Percentiles rank a stretch among this genome's conserved stretches.
phyloP scores from a whole-genome alignment of 1,140 invertebrate genomes.

The Trachymyrmex septentrionalis region DNA sequence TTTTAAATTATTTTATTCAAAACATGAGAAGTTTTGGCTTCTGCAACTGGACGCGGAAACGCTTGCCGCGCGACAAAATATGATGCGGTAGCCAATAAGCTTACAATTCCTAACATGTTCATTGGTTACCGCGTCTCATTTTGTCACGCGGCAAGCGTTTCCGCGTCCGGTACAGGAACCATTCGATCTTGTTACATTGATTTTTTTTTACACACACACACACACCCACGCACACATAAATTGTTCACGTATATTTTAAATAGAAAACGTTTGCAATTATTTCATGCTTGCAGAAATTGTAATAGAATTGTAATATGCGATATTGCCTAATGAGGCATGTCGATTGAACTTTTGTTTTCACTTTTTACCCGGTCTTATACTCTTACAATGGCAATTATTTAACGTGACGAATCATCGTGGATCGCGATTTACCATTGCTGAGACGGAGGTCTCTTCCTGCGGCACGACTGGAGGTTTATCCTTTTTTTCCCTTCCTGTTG shows the following conservation, averaged over 20 bases:
- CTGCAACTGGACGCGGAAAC: too few relatives aligned
- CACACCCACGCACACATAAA: too few relatives aligned
- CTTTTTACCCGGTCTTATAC: not conserved
- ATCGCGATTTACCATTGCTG: slow-evolving; percentile 9
- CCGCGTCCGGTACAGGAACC: too few relatives aligned
- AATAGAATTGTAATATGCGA: not conserved
- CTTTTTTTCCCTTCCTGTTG: slow-evolving; percentile 32
- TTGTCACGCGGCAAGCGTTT: too few relatives aligned
- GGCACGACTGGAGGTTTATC: slow-evolving; percentile 21
- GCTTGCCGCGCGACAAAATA: too few relatives aligned
- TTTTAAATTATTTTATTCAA: too few relatives aligned
- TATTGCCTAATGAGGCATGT: not conserved
- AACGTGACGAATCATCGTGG: slow-evolving; percentile 20
- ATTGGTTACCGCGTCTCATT: too few relatives aligned
- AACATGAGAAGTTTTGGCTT: not conserved
- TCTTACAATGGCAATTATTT: slow-evolving; percentile 19
- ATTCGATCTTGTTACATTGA: not conserved
- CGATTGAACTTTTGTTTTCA: not conserved
- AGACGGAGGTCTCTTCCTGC: slow-evolving; percentile 2
- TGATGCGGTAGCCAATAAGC: too few relatives aligned
- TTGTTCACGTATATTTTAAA: not conserved
- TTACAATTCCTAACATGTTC: too few relatives aligned
- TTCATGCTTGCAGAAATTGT: not conserved
- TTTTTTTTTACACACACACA: too few relatives aligned
- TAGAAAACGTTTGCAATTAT: not conserved